Base-by-base conservation (phyloP, 2,113 vertebrate genomes). In the Catharus fuscescens region DNA sequence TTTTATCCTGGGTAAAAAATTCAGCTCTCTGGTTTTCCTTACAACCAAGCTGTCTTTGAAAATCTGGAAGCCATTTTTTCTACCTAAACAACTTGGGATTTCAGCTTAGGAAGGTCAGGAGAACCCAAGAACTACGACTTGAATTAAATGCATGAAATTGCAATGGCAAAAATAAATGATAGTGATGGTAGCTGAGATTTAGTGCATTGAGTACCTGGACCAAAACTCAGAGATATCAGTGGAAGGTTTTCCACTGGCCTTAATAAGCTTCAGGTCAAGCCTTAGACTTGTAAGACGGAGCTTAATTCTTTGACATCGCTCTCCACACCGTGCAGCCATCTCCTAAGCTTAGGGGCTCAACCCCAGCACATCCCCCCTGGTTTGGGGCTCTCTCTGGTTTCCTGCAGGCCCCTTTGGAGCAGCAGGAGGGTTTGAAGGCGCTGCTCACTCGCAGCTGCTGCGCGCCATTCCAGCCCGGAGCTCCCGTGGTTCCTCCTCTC, bases 301-400 rank as follows among this genome's bases (percentile, higher is more conserved):
- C 74, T 90, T 78, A 83, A 95, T 83, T 86, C 72, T 67, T 78
- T 83, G 90, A 64, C 83, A 64, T 86, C 25, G 8, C 56, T 67
- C 50, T 88, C 3, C 18, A 8, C 3, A 0, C 10, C 3, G 8
- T 38, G 42, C 86, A 91, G 47, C 71, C 56, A 71, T 72, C 47
- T 80, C 72, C 18, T 64, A 53, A 92, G 56, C 56, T 84, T 44
- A n/a, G 86, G 28, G 69, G 66, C 90, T 91, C 66, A 66, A 18
- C 32, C 80, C 36, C 47, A 88, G 36, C 67, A 18, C 53, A 3
- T 54, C 8, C 59, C 36, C 60, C 26, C 28, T 3, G 5, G 34
- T 32, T 3, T 36, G 71, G 3, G 15, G 52, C 86, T 61, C 2
- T 3, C 62, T 42, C 45, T 19, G 24, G 6, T 45, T 79, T 80